Evolutionary conservation across 1,140 invertebrate genomes (phyloP), one percentile per base, ranked within the genome.

Genomic region (Drosophila truncata): DNA sequence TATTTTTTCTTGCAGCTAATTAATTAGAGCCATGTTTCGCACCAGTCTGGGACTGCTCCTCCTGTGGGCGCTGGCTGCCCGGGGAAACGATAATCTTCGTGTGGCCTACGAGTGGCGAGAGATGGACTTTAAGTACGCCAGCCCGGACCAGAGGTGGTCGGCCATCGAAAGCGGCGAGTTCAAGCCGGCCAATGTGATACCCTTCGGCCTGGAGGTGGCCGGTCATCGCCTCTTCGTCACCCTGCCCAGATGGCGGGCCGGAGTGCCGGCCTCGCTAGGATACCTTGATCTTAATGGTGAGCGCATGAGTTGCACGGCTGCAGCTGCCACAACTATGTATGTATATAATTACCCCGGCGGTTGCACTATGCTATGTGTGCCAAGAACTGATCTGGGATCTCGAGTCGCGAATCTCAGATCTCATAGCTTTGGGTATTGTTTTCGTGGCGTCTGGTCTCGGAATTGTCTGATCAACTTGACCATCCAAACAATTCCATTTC

Each of bases 101-200:
- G 95, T 96, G 6, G 94, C 93, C 14, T 96, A 94, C 88, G 94
- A 96, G 79, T 96, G 96, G 96, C 95, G 95, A 69, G 94, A 95
- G 88, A 92, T 96, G 20, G 96, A 96, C 78, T 96, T 94, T 87
- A 94, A 95, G 33, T 96, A 94, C 92, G 94, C 94, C 1, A 94
- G 74, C 25, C 86, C 94, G 2, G 93, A 94, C 0, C 94, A 92
- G 8, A 93, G 95, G 13, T 93, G 94, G 77, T 82, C 93, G 11
- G 95, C 95, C 11, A 93, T 96, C 4, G 91, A 93, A 39, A 91
- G 80, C 25, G 93, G 94, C 31, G 87, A 93, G 27, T 96, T 95
- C 66, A 94, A 95, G 13, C 95, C 94, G 13, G 94, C 95, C 65
- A 95, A 96, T 86, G 96, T 96, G 74, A 93, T 96, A 42, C 96